phyloP scores from a whole-genome alignment of 2,113 vertebrate genomes.

The Paradoxurus hermaphroditus region DNA sequence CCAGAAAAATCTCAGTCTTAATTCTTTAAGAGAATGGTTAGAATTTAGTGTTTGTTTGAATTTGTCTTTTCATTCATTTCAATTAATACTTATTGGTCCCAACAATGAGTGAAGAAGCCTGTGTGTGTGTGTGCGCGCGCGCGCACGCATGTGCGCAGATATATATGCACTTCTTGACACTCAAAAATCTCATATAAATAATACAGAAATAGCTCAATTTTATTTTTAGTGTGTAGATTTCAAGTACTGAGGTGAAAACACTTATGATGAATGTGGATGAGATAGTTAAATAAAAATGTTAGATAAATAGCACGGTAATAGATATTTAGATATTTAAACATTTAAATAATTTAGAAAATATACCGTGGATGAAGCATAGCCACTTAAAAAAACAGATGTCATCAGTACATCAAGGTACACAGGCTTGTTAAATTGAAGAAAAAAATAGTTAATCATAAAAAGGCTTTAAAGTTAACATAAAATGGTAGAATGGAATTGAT shows the following conservation, averaged over 20 bases:
- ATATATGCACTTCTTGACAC: not conserved
- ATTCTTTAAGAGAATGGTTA: not conserved
- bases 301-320: not conserved
- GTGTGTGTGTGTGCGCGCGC: fast-evolving
- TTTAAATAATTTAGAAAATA: not conserved
- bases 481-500: not conserved
- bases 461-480: not conserved
- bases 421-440: not conserved
- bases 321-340: not conserved
- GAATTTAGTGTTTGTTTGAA: not conserved
- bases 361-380: not conserved
- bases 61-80: not conserved
- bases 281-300: not conserved
- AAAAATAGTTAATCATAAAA: not conserved
- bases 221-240: constrained; percentile 1
- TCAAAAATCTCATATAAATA: not conserved
- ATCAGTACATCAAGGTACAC: not conserved
- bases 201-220: not conserved
- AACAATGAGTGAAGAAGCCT: not conserved
- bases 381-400: not conserved
- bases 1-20: not conserved
- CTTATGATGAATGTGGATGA: not conserved
- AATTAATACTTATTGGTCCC: not conserved
- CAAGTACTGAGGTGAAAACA: not conserved
- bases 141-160: fast-evolving